phyloP scores from a whole-genome alignment of 2,113 vertebrate genomes.

The Speoplatyrhinus poulsoni region DNA sequence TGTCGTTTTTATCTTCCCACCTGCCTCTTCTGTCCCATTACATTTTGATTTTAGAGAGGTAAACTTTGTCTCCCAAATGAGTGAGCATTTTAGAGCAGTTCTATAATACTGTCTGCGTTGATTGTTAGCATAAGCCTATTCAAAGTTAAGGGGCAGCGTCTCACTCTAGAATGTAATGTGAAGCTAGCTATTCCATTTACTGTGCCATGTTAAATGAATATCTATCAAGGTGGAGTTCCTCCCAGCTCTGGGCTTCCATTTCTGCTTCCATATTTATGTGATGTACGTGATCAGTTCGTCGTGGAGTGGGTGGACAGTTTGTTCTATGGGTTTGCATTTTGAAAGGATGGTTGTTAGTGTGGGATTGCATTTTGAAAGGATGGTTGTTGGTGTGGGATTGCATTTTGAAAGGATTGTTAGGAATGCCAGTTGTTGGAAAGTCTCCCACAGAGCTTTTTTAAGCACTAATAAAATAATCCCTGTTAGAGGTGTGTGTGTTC shows the following conservation, averaged over 20 bases:
- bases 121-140: neutral
- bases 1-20: conserved; percentile 43
- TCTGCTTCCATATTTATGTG: conserved; percentile 19
- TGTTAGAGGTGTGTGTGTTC: no score
- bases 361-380: no score
- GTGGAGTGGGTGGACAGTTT: neutral
- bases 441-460: no score
- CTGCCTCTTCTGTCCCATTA: neutral
- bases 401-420: no score
- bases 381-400: no score
- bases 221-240: conserved; percentile 16
- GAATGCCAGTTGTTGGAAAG: no score
- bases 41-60: conserved; percentile 39
- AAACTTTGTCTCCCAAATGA: conserved; percentile 24
- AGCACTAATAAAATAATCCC: no score
- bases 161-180: conserved; percentile 32
- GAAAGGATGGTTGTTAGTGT: no score
- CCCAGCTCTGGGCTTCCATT: conserved; percentile 12
- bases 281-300: conserved; percentile 7
- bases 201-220: neutral
- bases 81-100: conserved; percentile 12
- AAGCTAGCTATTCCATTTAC: conserved; percentile 5
- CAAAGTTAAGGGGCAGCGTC: neutral
- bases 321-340: no score
- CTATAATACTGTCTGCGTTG: conserved; percentile 4